Base-by-base conservation (phyloP, 2,113 vertebrate species). In the Aythya baeri region DNA sequence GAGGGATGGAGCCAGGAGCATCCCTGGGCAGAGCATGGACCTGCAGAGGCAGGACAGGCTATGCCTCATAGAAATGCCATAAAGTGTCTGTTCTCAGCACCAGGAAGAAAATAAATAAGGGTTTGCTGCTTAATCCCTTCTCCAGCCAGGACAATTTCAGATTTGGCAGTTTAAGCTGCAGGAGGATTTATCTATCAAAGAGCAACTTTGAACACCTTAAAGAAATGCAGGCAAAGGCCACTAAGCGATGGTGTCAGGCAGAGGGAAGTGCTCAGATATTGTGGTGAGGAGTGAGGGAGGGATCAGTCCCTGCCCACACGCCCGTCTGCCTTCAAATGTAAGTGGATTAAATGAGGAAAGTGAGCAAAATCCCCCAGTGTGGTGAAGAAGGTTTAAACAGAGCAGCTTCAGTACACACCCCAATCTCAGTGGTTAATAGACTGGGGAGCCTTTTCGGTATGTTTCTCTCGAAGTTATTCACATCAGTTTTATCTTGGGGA, bases 401-500 rank as follows among this genome's bases (percentile, higher is more conserved):
- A 44, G 58, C 7, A 72, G n/a, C 43, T 96, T 88, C 79, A 52
- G 34, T 87, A 77, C 67, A 50, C 27, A 52, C 49, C 54, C 65
- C 88, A 63, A 16, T 95, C 88, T 96, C 7, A 0, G 57, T 94
- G 89, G 50, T 36, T 66, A 92, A 95, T 91, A 92, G 93, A 38
- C 73, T 75, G 77, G 84, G 83, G 86, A 94, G 38, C 22, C 67
- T 68, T 96, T 84, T 87, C 80, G 93, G 86, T 87, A 83, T 57
- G 67, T 95, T 96, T 78, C 26, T 88, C 44, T 86, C 94, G 57
- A 71, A 88, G 49, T 71, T 79, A 88, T 91, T 97, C 78, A 93
- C 50, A 94, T 93, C 62, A 94, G 90, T 96, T 97, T 97, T 93
- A 96, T 97, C 93, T 83, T 86, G 77, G 52, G 55, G 94, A 97